Base-by-base conservation (phyloP, 2,888 invertebrate species). In the Campoletis raptor region DNA sequence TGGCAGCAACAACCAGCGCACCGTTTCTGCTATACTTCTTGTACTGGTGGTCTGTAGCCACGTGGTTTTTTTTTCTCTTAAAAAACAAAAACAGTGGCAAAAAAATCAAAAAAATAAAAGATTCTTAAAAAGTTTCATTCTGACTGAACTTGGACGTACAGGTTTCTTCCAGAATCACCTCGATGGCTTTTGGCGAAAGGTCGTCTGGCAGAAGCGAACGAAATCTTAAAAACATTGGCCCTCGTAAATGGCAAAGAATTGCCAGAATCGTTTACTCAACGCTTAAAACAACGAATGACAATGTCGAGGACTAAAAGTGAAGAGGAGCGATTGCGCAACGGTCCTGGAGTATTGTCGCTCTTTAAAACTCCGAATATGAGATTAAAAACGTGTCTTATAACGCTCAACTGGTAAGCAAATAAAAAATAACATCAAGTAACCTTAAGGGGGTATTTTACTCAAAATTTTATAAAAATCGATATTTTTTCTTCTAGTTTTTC, bases 111-210 rank as follows among this genome's bases (percentile, higher is more conserved):
- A 57, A 61, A 57, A 37, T 64, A 61, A 74, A 70, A 45, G 67
- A 10, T 15, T 9, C 36, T 64, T 18, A 3, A 78, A 57, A 66
- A 64, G 48, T 54, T 81, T 76, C 52, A 82, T 82, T 64, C 74
- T 81, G 81, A 81, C 54, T 57, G 73, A 73, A 72, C 61, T 81
- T 85, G 83, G 57, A 82, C 40, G 90, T 91, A 3, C 88, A 95
- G 96, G 95, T 97, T 97, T 88, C 95, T 98, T 91, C 98, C 98
- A 0, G 98, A 98, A 94, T 98, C 98, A 9, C 98, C 98, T 0
- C 95, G 98, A 90, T 98, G 98, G 98, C 95, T 98, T n/a, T 94
- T 98, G 37, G 97, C 98, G 92, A 97, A 97, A 92, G 98, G 97
- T 18, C 95, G 97, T 85, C 95, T 98, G 52, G 97, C 97, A 92